A percentile compares a stretch with the other conserved stretches of the same genome.
Conservation (phyloP, 2,113 vertebrate genomes). For the Cygnus atratus region DNA sequence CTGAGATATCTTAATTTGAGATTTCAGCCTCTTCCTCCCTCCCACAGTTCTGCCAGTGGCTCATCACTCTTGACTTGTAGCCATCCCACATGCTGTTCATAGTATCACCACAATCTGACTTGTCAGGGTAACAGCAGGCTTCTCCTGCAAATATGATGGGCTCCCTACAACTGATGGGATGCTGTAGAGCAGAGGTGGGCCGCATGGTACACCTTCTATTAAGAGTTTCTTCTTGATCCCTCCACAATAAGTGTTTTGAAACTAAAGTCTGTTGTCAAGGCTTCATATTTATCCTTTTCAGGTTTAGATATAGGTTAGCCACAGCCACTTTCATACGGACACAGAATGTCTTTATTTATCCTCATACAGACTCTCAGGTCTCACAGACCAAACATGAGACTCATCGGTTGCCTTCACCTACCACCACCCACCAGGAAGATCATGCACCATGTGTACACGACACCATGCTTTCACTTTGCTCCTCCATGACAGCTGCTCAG, state of each 20-base stretch:
- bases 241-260: background rate
- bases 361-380: background rate
- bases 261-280: background rate
- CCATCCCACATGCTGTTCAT: background rate
- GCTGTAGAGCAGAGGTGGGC: background rate
- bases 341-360: background rate
- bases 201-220: accelerated
- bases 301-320: background rate
- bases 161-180: background rate
- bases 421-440: background rate
- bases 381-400: background rate
- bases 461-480: background rate
- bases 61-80: background rate
- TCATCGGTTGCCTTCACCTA: background rate
- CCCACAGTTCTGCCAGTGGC: background rate
- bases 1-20: background rate
- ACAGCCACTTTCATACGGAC: background rate
- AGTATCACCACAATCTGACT: background rate
- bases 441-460: background rate
- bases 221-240: background rate
- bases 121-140: background rate
- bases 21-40: background rate
- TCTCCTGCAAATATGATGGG: background rate
- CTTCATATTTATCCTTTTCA: background rate
- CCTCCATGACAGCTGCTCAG: background rate